Conservation (phyloP, 2,113 vertebrate genomes). For the Corythornis madagascariensis region DNA sequence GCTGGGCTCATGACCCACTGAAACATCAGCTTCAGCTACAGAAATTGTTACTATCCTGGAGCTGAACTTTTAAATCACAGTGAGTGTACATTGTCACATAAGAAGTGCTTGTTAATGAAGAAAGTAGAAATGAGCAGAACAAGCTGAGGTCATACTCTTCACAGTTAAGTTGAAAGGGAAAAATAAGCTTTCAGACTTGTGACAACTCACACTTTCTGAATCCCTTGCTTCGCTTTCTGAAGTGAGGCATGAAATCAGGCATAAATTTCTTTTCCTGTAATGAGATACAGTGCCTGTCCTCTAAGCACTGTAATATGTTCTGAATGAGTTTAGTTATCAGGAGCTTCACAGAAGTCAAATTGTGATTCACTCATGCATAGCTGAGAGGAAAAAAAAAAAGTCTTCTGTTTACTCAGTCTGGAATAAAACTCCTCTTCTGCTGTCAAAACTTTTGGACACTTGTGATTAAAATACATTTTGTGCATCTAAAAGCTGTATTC, state of each 20-base stretch:
- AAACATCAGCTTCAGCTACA: not conserved
- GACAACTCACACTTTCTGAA: not conserved
- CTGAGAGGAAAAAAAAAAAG: not conserved
- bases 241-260: slow-evolving; percentile 19
- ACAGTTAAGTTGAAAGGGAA: slow-evolving; percentile 12
- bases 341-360: not conserved
- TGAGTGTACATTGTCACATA: not conserved
- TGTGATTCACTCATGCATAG: not conserved
- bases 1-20: not conserved
- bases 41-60: not conserved
- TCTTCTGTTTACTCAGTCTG: not conserved
- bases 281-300: not conserved
- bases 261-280: slow-evolving; percentile 12
- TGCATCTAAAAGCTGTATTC: not conserved
- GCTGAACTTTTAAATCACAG: not conserved
- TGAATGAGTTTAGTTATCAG: not conserved
- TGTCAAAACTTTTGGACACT: not conserved
- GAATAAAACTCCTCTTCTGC: not conserved
- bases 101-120: not conserved
- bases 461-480: not conserved
- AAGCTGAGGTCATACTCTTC: slow-evolving; percentile 11
- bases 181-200: slow-evolving; percentile 5
- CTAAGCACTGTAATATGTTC: not conserved
- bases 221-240: slow-evolving; percentile 11
- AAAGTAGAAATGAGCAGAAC: slow-evolving; percentile 4